phyloP scores from a whole-genome alignment of 2,888 invertebrate genomes.

The Drosophila austrosaltans region DNA sequence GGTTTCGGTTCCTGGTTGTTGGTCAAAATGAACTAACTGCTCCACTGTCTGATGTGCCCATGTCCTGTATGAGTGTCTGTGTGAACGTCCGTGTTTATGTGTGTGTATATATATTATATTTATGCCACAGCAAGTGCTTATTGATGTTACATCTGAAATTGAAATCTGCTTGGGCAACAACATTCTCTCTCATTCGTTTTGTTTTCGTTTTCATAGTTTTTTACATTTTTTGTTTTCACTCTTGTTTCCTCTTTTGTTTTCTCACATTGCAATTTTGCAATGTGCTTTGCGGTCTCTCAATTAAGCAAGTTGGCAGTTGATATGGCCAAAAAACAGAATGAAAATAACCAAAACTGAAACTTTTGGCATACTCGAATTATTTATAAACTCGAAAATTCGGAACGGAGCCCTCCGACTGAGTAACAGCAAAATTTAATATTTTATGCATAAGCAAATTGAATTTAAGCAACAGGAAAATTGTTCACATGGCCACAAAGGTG shows the following conservation, averaged over 20 bases:
- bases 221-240: constrained; percentile 11
- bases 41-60: constrained; percentile 33
- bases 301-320: constrained; percentile 64
- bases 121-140: constrained; percentile 76
- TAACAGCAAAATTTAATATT: constrained; percentile 54
- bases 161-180: constrained; percentile 57
- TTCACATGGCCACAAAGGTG: constrained; percentile 58
- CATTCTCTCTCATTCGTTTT: constrained; percentile 11
- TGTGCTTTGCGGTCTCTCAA: constrained; percentile 61
- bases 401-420: constrained; percentile 15
- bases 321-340: constrained; percentile 22
- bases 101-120: constrained; percentile 63
- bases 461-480: constrained; percentile 72
- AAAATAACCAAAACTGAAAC: constrained; percentile 29
- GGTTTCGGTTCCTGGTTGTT: constrained; percentile 3
- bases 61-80: constrained; percentile 23
- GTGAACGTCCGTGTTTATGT: constrained; percentile 17
- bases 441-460: constrained; percentile 72
- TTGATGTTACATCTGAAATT: constrained; percentile 79
- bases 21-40: constrained; percentile 25
- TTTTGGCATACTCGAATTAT: constrained; percentile 42
- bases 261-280: constrained; percentile 49
- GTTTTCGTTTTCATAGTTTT: constrained; percentile 33
- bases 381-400: constrained; percentile 33
- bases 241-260: constrained; percentile 16